Conservation (phyloP, 2,888 invertebrate genomes). For the Quadroppia sp. region DNA sequence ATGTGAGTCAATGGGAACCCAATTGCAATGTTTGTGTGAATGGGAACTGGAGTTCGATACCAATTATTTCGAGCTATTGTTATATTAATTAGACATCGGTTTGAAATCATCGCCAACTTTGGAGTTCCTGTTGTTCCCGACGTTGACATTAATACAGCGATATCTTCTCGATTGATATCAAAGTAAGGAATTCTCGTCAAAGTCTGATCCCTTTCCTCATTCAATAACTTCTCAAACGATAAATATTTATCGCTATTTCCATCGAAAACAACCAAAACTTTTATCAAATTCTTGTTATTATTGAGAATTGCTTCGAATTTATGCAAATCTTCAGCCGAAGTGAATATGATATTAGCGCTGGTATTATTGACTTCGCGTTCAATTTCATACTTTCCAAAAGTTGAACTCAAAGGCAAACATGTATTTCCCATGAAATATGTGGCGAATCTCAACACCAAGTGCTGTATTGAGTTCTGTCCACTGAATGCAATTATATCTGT, state of each 20-base stretch:
- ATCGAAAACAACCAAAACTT: conserved; percentile 7
- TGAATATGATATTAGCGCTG: neutral
- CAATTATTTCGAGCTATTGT: no score
- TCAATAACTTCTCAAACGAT: neutral
- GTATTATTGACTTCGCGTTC: neutral
- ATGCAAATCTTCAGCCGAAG: neutral
- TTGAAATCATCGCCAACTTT: conserved; percentile 6
- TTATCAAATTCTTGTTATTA: neutral
- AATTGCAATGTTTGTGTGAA: neutral
- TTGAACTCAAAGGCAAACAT: neutral
- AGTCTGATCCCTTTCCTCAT: conserved; percentile 9
- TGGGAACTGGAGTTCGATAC: no score
- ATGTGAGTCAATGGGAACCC: no score
- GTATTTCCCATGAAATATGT: conserved; percentile 22
- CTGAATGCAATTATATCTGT: conserved; percentile 13
- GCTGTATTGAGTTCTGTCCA: conserved; percentile 28
- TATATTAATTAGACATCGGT: neutral
- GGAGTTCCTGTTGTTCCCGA: conserved; percentile 5
- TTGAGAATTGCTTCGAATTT: neutral
- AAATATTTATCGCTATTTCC: neutral
- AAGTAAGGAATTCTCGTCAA: conserved; percentile 6
- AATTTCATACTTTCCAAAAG: conserved; percentile 3
- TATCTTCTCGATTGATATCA: conserved; percentile 7
- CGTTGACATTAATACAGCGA: neutral
- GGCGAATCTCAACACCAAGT: conserved; percentile 12